Percentiles rank a stretch among this genome's conserved stretches.
phyloP scores from a whole-genome alignment of 2,888 invertebrate species.

The Hyposoter dolosus region DNA sequence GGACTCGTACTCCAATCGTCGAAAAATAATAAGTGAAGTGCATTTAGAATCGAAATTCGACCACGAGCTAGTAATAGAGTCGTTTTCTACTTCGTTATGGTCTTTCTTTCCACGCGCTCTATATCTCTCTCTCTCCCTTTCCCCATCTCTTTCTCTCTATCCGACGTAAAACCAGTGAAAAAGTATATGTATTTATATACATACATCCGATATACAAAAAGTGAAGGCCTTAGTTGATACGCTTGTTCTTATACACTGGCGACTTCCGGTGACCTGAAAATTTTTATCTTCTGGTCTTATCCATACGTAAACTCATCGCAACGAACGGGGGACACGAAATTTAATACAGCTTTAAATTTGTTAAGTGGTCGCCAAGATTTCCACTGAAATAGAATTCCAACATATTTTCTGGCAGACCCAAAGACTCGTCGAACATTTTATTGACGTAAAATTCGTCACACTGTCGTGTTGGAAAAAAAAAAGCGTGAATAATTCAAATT shows the following conservation, averaged over 20 bases:
- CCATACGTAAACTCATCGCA: conserved; percentile 35
- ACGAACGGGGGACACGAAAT: background rate
- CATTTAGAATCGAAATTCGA: conserved; percentile 38
- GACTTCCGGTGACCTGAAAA: conserved; percentile 73
- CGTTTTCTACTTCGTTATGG: conserved; percentile 20
- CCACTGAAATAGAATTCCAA: background rate
- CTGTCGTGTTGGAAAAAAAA: background rate
- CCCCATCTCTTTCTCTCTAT: background rate
- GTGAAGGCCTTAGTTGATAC: conserved; percentile 45
- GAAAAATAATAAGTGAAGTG: too few relatives aligned
- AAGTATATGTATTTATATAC: conserved; percentile 5
- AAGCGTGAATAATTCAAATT: conserved; percentile 4
- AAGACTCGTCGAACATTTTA: background rate
- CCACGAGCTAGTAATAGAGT: conserved; percentile 20
- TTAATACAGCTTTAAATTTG: conserved; percentile 15
- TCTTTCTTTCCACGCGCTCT: conserved; percentile 19
- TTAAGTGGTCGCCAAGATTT: conserved; percentile 4
- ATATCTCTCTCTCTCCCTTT: background rate
- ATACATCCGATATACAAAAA: background rate
- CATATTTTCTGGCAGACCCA: background rate
- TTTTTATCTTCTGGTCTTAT: conserved; percentile 61
- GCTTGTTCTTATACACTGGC: conserved; percentile 50
- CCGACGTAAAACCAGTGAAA: background rate
- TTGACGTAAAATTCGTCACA: background rate
- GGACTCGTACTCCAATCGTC: conserved; percentile 40